A percentile compares a stretch with the other conserved stretches of the same genome.
Conservation (phyloP, 1,140 invertebrate species). For the Chelonus insularis region DNA sequence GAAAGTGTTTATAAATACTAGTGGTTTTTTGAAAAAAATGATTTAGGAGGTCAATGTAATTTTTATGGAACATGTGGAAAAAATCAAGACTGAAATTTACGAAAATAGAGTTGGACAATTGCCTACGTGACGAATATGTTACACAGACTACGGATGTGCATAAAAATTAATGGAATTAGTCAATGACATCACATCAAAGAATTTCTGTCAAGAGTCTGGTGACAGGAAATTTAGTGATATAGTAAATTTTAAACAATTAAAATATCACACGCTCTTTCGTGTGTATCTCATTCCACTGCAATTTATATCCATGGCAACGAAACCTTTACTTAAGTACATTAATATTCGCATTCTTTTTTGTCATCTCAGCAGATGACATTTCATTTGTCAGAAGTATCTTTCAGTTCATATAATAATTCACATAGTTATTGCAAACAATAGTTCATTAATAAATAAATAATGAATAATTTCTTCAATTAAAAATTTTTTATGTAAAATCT, state of each 20-base stretch:
- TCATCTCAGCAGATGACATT: too few relatives aligned
- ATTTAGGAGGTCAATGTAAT: too few relatives aligned
- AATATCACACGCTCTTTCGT: conserved; percentile 26
- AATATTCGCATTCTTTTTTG: background rate
- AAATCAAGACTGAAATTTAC: too few relatives aligned
- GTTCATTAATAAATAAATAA: too few relatives aligned
- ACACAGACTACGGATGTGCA: background rate
- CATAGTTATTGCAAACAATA: conserved; percentile 4
- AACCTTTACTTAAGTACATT: background rate
- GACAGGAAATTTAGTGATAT: conserved; percentile 15
- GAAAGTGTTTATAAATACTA: too few relatives aligned
- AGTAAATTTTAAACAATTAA: conserved; percentile 44
- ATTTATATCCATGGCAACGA: conserved; percentile 29
- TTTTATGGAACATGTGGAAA: too few relatives aligned
- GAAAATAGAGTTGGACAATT: too few relatives aligned
- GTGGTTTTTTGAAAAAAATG: too few relatives aligned
- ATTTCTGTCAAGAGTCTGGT: background rate
- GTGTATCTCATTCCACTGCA: conserved; percentile 4
- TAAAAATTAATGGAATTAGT: conserved; percentile 17
- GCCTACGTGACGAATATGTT: too few relatives aligned
- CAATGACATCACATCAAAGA: conserved; percentile 1
- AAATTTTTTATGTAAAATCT: too few relatives aligned
- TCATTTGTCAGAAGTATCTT: background rate
- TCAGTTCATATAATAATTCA: background rate
- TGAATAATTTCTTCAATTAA: too few relatives aligned